phyloP scores from a whole-genome alignment of 2,888 invertebrate species.

The Folsomia manolachei region DNA sequence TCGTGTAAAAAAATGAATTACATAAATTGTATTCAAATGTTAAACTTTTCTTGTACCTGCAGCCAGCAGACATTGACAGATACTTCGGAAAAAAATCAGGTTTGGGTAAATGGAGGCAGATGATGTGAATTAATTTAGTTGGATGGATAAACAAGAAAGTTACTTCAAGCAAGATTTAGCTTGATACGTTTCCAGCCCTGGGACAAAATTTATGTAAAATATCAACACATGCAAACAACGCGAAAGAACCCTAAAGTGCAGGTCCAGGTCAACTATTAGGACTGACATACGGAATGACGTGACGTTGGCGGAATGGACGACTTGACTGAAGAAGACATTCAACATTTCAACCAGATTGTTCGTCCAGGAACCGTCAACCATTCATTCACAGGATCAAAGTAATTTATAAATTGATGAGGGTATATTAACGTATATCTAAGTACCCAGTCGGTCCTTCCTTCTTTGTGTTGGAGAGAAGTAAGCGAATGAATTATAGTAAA shows the following conservation, averaged over 20 bases:
- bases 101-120: background rate
- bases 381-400: too few relatives aligned
- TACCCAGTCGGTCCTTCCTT: too few relatives aligned
- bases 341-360: constrained; percentile 8
- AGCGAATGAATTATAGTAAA: background rate
- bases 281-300: too few relatives aligned
- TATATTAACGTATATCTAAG: constrained; percentile 13
- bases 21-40: too few relatives aligned
- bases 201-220: background rate
- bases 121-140: background rate
- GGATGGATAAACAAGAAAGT: background rate
- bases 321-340: constrained; percentile 1
- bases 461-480: background rate
- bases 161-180: background rate
- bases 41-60: background rate
- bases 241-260: background rate
- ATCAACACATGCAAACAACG: background rate
- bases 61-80: constrained; percentile 17
- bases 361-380: background rate
- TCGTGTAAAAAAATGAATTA: too few relatives aligned
- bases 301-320: background rate
- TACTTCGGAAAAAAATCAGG: constrained; percentile 10
- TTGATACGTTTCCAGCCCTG: background rate
- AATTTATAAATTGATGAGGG: background rate
- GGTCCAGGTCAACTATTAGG: background rate